Evolutionary conservation across 2,888 invertebrate species (phyloP).

Genomic region (Bembecia ichneumoniformis): DNA sequence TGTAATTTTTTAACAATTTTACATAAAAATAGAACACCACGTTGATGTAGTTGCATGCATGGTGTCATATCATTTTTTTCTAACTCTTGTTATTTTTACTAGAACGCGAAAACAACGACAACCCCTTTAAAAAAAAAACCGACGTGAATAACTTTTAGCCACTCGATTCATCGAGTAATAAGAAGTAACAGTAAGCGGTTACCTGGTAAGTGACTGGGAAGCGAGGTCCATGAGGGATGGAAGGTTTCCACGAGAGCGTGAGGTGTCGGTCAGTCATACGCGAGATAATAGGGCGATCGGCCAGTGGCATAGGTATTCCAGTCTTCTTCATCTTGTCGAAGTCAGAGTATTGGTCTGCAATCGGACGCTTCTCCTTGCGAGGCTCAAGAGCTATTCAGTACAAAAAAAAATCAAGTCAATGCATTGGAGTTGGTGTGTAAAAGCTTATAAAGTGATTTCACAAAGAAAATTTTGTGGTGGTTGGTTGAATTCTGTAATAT

Average conservation of each 20-base stretch:
- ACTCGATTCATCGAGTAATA: too few species aligned
- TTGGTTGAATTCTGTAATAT: too few species aligned
- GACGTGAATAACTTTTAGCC: too few species aligned
- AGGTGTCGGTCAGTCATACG: slow-evolving; percentile 92
- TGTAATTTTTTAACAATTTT: too few species aligned
- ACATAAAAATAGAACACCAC: too few species aligned
- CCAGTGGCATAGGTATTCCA: slow-evolving; percentile 88
- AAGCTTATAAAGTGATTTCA: too few species aligned
- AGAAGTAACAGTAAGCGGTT: neutral
- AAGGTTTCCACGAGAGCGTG: slow-evolving; percentile 94
- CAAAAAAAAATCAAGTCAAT: slow-evolving; percentile 4
- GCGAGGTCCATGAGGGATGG: slow-evolving; percentile 87
- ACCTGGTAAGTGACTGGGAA: slow-evolving; percentile 94
- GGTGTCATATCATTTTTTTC: too few species aligned
- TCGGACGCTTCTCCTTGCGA: slow-evolving; percentile 74
- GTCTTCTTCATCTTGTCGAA: slow-evolving; percentile 87
- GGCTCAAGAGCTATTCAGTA: slow-evolving; percentile 78
- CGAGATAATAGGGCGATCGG: slow-evolving; percentile 92
- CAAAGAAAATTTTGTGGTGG: too few species aligned
- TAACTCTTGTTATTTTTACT: too few species aligned
- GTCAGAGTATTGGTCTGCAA: slow-evolving; percentile 86
- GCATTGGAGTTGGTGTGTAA: neutral
- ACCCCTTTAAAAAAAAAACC: too few species aligned
- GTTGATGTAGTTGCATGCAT: too few species aligned
- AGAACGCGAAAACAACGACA: too few species aligned